Base-by-base conservation (phyloP, 2,113 vertebrate species). In the Polypterus senegalus region DNA sequence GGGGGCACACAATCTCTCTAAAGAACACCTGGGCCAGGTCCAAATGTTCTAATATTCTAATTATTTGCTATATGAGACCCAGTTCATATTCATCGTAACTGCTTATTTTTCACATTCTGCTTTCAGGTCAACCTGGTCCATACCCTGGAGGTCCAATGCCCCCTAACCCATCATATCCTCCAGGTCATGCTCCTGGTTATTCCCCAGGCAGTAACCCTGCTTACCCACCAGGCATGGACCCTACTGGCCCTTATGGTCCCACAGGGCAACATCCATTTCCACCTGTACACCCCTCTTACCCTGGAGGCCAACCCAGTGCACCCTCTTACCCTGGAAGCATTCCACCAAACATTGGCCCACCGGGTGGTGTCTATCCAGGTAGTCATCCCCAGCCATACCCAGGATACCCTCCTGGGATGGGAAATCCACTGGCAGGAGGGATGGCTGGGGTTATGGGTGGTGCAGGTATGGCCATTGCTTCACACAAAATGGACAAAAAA, bases 401-500 rank as follows among this genome's bases (percentile, higher is more conserved):
- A 48, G 68, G 60, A 45, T 63, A 67, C 54, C 10, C 10, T 5
- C 53, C 66, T 65, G 58, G 64, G 69, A 8, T 44, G 67, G 4
- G 72, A 1, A 69, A 73, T 54, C 81, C 79, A 54, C 61, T 82
- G 67, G 3, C 9, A 45, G 79, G 74, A 55, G 63, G 47, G 1
- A 52, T 79, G 47, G 79, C 75, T 2, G 84, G 82, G 45, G 76
- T 79, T 49, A 1, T 81, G 45, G 69, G 59, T 48, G 74, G 79
- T 46, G 66, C 76, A 8, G 79, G 75, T 5, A 57, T 79, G 69
- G 76, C 70, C 0, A 1, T 79, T 55, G 58, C 3, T 3, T 81
- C 69, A 67, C 73, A 74, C 47, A 77, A 79, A 70, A 65, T 51
- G 60, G 66, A 88, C 65, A 91, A 90, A 78, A 92, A 91, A 77